Conservation (phyloP, 2,888 invertebrate species). For the Xylota sylvarum region DNA sequence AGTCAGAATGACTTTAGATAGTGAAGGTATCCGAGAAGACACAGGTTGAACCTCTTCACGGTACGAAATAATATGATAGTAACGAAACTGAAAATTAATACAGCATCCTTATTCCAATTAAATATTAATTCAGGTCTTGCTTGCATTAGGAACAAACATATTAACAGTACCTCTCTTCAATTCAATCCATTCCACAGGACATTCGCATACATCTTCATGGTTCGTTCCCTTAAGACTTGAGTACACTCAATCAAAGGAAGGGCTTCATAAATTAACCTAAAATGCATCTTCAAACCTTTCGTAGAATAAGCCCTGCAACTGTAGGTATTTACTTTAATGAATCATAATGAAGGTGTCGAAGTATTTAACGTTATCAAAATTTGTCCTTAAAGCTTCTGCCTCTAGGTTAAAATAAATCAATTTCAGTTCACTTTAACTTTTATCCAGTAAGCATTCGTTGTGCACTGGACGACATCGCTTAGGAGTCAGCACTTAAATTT, state of each 20-base stretch:
- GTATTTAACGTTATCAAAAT: neutral
- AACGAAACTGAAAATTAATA: no score
- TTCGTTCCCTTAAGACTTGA: neutral
- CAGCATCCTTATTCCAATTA: no score
- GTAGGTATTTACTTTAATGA: slow-evolving; percentile 22
- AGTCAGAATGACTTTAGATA: no score
- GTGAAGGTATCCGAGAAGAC: no score
- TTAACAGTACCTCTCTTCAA: no score
- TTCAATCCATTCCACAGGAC: no score
- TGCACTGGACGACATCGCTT: slow-evolving; percentile 32
- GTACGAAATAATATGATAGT: no score
- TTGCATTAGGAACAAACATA: no score
- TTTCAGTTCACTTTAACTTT: slow-evolving; percentile 47
- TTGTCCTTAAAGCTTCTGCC: neutral
- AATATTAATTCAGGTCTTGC: no score
- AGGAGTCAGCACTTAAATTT: slow-evolving; percentile 73
- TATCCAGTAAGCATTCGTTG: slow-evolving; percentile 42
- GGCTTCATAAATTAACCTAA: neutral
- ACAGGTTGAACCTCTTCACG: no score
- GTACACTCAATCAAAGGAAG: neutral
- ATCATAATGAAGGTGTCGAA: slow-evolving; percentile 6
- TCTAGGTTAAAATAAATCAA: slow-evolving; percentile 25
- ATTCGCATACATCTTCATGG: no score
- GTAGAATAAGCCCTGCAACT: neutral
- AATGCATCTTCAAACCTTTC: neutral